Conservation (phyloP, 2,797 vertebrate species). For the Xerus rutilus region DNA sequence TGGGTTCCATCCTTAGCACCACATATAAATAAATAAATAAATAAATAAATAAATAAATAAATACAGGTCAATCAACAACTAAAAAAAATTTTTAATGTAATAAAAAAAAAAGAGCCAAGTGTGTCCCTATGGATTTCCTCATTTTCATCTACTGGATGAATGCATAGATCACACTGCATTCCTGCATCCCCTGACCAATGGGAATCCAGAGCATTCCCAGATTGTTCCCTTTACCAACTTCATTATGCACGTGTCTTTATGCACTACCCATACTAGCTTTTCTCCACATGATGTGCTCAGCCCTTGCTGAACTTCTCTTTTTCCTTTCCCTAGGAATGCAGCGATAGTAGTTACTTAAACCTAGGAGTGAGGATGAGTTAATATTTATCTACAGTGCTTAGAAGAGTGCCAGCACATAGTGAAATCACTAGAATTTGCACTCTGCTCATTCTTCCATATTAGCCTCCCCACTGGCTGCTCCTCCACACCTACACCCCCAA, state of each 20-base stretch:
- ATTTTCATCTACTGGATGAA: not conserved
- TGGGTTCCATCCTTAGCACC: no score
- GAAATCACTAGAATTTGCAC: not conserved
- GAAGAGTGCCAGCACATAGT: not conserved
- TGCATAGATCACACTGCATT: not conserved
- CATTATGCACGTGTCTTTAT: not conserved
- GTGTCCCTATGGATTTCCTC: not conserved
- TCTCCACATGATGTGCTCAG: not conserved
- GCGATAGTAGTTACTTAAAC: not conserved
- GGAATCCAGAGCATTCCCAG: not conserved
- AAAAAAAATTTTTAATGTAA: no score
- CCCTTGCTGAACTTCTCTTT: not conserved
- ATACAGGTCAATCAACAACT: no score
- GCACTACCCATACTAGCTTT: not conserved
- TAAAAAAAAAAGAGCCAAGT: no score
- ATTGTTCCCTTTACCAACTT: not conserved
- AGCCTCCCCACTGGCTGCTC: no score
- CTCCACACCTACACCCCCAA: no score
- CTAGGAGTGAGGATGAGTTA: not conserved
- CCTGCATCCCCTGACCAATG: not conserved
- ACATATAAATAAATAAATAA: no score
- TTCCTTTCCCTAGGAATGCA: not conserved
- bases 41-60: no score
- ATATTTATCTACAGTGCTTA: not conserved
- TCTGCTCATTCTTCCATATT: not conserved